phyloP scores from a whole-genome alignment of 2,797 vertebrate genomes.

The Zalophus californianus region DNA sequence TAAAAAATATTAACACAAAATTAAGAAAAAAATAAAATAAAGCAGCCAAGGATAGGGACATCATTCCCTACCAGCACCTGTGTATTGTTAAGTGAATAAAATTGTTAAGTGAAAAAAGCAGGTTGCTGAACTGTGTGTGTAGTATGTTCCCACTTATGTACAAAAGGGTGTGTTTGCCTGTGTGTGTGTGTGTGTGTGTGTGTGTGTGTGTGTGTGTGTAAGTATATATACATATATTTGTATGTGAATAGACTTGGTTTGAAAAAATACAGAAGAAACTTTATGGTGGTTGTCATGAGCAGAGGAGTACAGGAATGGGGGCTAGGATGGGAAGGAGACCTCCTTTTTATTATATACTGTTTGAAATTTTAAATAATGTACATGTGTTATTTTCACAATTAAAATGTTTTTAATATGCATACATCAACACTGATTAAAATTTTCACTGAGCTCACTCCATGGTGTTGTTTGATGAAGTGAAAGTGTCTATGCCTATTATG shows the following conservation, averaged over 20 bases:
- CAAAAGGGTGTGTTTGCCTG: neutral
- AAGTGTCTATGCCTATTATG: slow-evolving; percentile 24
- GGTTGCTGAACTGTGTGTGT: neutral
- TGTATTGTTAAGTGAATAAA: neutral
- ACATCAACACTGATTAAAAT: slow-evolving; percentile 42
- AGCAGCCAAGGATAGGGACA: neutral
- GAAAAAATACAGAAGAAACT: slow-evolving; percentile 46
- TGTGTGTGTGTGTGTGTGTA: neutral
- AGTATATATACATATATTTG: neutral
- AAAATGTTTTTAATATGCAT: slow-evolving; percentile 58
- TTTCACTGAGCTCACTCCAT: neutral
- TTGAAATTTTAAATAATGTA: slow-evolving; percentile 45
- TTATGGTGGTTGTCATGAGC: neutral
- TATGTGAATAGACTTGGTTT: slow-evolving; percentile 57
- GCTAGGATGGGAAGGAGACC: neutral
- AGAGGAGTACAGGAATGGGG: neutral
- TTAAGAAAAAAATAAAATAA: slow-evolving; percentile 41
- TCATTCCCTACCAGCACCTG: neutral
- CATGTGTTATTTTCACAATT: slow-evolving; percentile 51
- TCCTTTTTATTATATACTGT: slow-evolving; percentile 15
- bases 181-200: neutral
- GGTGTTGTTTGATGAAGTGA: slow-evolving; percentile 46
- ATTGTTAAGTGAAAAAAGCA: neutral
- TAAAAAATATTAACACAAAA: slow-evolving; percentile 50
- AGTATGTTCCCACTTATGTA: slow-evolving; percentile 47